These are phyloP conservation scores for Onychostruthus taczanowskii DNA, from an alignment of 2,113 vertebrate genomes.

Conservation along the genomic window DNA sequence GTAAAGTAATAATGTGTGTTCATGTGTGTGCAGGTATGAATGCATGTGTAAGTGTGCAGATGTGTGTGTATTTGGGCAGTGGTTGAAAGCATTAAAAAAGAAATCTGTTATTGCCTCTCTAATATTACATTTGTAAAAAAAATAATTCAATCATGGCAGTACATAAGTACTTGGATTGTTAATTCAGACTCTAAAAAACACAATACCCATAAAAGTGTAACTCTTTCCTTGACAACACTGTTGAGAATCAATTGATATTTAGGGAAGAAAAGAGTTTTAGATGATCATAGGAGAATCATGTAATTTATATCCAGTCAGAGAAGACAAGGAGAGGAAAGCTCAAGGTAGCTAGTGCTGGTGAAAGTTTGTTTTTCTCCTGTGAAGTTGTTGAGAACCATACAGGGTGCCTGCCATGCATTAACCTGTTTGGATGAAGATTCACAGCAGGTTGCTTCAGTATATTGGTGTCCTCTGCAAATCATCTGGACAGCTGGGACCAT, in stretches of 20 bases:
- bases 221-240: background rate
- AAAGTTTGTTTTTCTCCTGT: slow-evolving; percentile 62
- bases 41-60: background rate
- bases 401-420: slow-evolving; percentile 82
- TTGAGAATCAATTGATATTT: background rate
- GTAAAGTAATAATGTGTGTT: background rate
- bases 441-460: slow-evolving; percentile 83
- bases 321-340: slow-evolving; percentile 33
- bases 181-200: background rate
- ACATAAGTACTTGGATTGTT: background rate
- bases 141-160: background rate
- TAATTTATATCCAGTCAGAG: slow-evolving; percentile 48
- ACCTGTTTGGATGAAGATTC: slow-evolving; percentile 80
- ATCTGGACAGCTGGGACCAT: slow-evolving; percentile 88
- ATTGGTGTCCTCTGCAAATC: slow-evolving; percentile 86
- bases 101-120: background rate
- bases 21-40: background rate
- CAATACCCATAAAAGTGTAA: background rate
- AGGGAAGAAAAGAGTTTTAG: background rate
- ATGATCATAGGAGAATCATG: background rate
- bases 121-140: background rate
- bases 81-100: background rate
- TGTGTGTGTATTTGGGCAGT: background rate
- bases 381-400: slow-evolving; percentile 47
- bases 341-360: background rate